These are phyloP conservation scores for Polymixis flavicincta DNA, from an alignment of 2,888 invertebrate genomes.

Conservation along the genomic window DNA sequence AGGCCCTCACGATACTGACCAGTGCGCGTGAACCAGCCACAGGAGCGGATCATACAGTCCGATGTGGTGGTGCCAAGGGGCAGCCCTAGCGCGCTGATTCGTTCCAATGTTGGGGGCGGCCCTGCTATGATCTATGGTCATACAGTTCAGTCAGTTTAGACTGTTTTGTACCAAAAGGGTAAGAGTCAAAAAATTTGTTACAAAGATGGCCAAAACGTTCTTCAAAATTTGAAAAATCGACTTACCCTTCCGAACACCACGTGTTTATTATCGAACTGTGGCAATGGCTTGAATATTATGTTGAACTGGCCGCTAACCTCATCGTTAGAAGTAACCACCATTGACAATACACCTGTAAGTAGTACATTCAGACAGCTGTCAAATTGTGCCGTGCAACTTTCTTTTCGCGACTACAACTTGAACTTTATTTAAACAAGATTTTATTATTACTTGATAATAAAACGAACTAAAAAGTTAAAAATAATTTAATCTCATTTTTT, in stretches of 20 bases:
- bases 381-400: neutral
- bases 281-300: slow-evolving; percentile 89
- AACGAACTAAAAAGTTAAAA: too few relatives aligned
- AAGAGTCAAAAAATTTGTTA: too few relatives aligned
- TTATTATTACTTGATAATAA: too few relatives aligned
- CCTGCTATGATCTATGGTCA: slow-evolving; percentile 79
- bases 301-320: slow-evolving; percentile 90
- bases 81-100: slow-evolving; percentile 86
- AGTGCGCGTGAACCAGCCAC: slow-evolving; percentile 79
- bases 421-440: too few relatives aligned
- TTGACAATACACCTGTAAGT: slow-evolving; percentile 88
- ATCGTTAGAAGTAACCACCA: slow-evolving; percentile 83
- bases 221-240: slow-evolving; percentile 9
- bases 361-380: neutral
- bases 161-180: neutral
- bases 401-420: neutral
- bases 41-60: slow-evolving; percentile 78
- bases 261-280: slow-evolving; percentile 88
- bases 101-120: slow-evolving; percentile 81
- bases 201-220: too few relatives aligned
- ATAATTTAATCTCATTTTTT: too few relatives aligned
- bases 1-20: slow-evolving; percentile 80
- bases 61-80: slow-evolving; percentile 82
- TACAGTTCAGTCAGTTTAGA: neutral
- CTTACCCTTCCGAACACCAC: slow-evolving; percentile 91